phyloP scores from a whole-genome alignment of 2,113 vertebrate genomes.

The Sylvietta virens region DNA sequence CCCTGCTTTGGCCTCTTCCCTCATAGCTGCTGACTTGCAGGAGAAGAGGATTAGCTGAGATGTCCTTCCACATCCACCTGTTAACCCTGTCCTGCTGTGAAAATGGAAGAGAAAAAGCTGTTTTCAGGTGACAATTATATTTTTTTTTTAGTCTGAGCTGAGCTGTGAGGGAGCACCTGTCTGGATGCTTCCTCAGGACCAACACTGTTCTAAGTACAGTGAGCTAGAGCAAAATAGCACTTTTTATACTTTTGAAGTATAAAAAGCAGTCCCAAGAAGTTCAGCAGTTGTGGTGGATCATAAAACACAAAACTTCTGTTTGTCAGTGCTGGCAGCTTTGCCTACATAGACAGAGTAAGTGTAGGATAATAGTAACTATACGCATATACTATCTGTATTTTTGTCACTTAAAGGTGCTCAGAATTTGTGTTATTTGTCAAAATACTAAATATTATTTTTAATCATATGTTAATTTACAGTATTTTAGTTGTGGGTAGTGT shows the following conservation, averaged over 20 bases:
- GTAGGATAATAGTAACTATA: neutral
- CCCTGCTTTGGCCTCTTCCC: neutral
- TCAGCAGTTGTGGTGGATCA: neutral
- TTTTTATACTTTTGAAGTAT: neutral
- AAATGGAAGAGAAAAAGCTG: neutral
- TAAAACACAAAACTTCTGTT: neutral
- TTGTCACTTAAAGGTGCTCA: neutral
- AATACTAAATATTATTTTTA: neutral
- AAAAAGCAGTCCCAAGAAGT: neutral
- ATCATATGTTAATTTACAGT: fast-evolving
- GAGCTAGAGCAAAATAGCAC: neutral
- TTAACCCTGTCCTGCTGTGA: neutral
- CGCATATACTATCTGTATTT: fast-evolving
- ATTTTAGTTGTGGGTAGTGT: neutral
- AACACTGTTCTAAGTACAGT: fast-evolving
- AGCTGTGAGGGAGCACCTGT: neutral
- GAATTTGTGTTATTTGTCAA: neutral
- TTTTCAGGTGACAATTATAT: neutral
- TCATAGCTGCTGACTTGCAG: neutral
- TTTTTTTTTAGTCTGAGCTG: neutral
- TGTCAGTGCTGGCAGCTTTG: fast-evolving
- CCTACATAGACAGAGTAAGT: fast-evolving
- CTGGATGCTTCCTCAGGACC: neutral
- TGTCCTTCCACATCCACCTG: neutral
- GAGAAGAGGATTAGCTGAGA: neutral